phyloP scores from a whole-genome alignment of 2,113 vertebrate species.

The Penelope pileata region DNA sequence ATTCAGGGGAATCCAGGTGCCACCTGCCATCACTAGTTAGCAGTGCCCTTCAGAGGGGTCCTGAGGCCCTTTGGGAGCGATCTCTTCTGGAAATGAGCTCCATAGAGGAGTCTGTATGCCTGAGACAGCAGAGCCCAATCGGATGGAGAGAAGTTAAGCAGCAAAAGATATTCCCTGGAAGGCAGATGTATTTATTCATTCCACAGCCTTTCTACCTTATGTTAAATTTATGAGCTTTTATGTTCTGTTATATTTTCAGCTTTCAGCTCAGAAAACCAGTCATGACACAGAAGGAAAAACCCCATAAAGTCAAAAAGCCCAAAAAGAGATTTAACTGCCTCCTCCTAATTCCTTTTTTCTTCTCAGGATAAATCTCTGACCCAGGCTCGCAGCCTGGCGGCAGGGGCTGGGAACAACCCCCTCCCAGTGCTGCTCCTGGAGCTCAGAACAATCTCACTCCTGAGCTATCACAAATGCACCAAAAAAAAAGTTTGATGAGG shows the following conservation, averaged over 20 bases:
- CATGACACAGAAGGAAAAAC: background rate
- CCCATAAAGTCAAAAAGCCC: constrained; percentile 24
- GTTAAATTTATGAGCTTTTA: constrained; percentile 61
- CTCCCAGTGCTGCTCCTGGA: background rate
- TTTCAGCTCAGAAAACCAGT: constrained; percentile 26
- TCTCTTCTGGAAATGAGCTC: background rate
- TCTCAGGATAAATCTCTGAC: constrained; percentile 1
- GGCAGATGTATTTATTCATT: constrained; percentile 37
- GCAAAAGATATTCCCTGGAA: constrained; percentile 7
- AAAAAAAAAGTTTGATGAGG: background rate
- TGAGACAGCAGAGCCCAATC: fast-evolving
- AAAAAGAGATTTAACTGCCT: constrained; percentile 35
- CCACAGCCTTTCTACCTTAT: background rate
- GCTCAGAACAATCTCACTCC: background rate
- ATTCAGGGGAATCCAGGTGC: background rate
- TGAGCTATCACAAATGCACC: background rate
- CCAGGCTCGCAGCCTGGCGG: background rate
- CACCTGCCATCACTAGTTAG: background rate
- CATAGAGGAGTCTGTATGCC: background rate
- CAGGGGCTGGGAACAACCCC: background rate
- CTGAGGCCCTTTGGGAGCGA: background rate
- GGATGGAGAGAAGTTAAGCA: background rate
- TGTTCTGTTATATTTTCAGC: constrained; percentile 37
- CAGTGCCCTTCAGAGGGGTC: background rate
- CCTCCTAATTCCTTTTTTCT: constrained; percentile 32